Conservation (phyloP, 1,140 invertebrate genomes). For the Zaprionus ornatus region DNA sequence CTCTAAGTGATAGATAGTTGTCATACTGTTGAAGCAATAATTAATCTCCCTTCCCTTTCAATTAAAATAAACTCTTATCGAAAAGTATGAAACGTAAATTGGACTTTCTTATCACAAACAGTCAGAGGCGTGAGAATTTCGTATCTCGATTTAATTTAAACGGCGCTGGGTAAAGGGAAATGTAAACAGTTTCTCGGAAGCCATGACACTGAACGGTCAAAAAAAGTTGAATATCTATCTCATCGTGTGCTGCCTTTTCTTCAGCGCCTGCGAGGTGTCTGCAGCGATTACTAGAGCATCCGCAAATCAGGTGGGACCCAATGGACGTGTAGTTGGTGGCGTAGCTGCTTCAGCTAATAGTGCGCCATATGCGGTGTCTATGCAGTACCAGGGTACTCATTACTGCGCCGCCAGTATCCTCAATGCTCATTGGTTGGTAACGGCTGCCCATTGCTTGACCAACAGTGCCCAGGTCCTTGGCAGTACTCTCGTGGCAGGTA, state of each 20-base stretch:
- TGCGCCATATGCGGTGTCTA: constrained; percentile 81
- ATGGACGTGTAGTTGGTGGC: constrained; percentile 79
- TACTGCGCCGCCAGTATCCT: constrained; percentile 86
- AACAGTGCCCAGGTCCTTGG: constrained; percentile 65
- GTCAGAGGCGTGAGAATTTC: constrained; percentile 11
- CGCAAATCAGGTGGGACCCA: constrained; percentile 13
- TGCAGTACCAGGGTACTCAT: constrained; percentile 79
- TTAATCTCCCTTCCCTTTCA: constrained; percentile 23
- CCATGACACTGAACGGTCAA: constrained; percentile 57
- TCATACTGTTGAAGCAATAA: background rate
- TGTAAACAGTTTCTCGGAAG: constrained; percentile 70
- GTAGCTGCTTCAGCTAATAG: constrained; percentile 55
- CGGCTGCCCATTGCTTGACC: constrained; percentile 79
- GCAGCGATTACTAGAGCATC: constrained; percentile 27
- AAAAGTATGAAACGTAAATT: constrained; percentile 49
- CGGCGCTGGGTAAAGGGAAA: constrained; percentile 40
- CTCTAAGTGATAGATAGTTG: background rate
- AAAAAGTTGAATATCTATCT: constrained; percentile 9
- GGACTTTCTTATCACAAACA: constrained; percentile 59
- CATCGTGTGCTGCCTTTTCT: constrained; percentile 19
- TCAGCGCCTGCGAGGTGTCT: constrained; percentile 37
- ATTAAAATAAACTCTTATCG: constrained; percentile 66
- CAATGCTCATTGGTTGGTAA: constrained; percentile 85
- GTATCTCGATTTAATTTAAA: constrained; percentile 73
- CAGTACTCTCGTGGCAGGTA: constrained; percentile 69